These are phyloP conservation scores for Melanotaenia duboulayi DNA, from an alignment of 2,113 vertebrate genomes.

Conservation along the genomic window DNA sequence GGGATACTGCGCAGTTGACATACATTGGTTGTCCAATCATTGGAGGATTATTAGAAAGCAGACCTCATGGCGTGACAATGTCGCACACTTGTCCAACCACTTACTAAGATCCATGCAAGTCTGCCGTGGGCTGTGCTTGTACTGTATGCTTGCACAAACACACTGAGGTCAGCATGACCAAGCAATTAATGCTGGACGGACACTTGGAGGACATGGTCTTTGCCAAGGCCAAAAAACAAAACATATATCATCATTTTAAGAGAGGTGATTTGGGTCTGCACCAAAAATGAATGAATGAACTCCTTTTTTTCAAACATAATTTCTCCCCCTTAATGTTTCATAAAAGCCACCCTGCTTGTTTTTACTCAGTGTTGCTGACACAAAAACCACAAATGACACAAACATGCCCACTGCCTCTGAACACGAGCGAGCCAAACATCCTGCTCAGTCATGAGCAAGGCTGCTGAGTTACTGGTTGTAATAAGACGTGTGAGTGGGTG, in stretches of 20 bases:
- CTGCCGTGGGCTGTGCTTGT: slow-evolving; percentile 7
- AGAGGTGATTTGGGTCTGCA: not conserved
- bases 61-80: slow-evolving; percentile 60
- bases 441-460: slow-evolving; percentile 18
- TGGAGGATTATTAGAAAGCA: slow-evolving; percentile 26
- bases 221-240: not conserved
- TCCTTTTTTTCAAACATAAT: not conserved
- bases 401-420: too few relatives aligned
- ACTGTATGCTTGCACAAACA: slow-evolving; percentile 20
- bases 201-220: not conserved
- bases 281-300: not conserved
- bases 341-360: not conserved
- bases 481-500: not conserved
- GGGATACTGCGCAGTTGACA: slow-evolving; percentile 8
- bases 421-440: not conserved
- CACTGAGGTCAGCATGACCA: slow-evolving; percentile 5
- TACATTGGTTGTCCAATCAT: slow-evolving; percentile 54
- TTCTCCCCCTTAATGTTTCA: not conserved
- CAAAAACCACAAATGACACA: not conserved
- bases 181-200: not conserved
- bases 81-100: slow-evolving; percentile 34
- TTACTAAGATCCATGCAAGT: slow-evolving; percentile 13
- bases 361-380: not conserved
- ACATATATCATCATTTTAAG: not conserved
- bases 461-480: not conserved